Base-by-base conservation (phyloP, 2,888 invertebrate genomes). In the Apoda limacodes region DNA sequence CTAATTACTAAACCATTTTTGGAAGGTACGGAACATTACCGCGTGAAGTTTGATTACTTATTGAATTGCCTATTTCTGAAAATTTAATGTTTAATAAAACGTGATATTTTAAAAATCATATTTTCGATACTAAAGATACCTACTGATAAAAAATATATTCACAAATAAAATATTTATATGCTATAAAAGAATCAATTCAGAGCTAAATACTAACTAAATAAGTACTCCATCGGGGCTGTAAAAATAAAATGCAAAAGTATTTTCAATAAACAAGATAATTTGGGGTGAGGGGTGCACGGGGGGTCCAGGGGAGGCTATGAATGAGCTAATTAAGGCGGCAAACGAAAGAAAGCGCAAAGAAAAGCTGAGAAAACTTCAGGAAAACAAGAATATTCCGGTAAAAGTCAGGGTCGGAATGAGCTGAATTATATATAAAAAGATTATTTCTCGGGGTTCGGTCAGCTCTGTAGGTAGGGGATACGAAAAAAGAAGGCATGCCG, bases 281-380 rank as follows among this genome's bases (percentile, higher is more conserved):
- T 65, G 56, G 61, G 59, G 43, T 38, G 46, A 40, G 37, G 32
- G 37, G 36, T 39, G 40, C 40, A 37, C 40, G 37, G 48, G 45
- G 40, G 50, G 48, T 42, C 43, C 40, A 45, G 50, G 50, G 50
- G 54, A 49, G 54, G 45, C 53, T 45, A 59, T 78, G 78, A 80
- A 80, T 80, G 75, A 75, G 75, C 76, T 80, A 80, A 80, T 80
- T 80, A 80, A 69, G 78, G 59, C 60, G 52, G 53, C 63, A 61
- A 67, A 68, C 71, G 71, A 75, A 80, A 78, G 76, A 76, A 78
- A 76, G 68, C 64, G 70, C 61, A 59, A 67, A 76, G 78, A 75
- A 76, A 76, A 74, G 75, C 64, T 50, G 59, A 67, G 76, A 78
- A 78, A 78, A 76, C 70, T 78, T 61, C 45, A 55, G 56, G 70